A percentile compares a stretch with the other conserved stretches of the same genome.
These are phyloP conservation scores for Herpetotheres cachinnans DNA, from an alignment of 2,113 vertebrate genomes.

Conservation along the genomic window DNA sequence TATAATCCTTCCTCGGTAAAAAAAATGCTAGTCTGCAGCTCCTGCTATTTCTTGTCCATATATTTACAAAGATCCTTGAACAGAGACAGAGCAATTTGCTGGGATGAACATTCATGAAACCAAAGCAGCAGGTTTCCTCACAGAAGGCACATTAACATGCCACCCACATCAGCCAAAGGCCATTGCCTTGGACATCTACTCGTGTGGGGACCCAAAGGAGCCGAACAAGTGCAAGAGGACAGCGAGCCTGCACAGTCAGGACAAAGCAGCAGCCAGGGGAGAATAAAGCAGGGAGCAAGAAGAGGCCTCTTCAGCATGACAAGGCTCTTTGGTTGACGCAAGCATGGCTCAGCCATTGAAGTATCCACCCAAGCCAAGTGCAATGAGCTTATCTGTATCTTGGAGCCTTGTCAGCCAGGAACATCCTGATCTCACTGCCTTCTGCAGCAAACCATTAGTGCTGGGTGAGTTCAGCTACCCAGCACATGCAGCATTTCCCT, in stretches of 20 bases:
- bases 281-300: neutral
- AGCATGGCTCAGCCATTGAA: fast-evolving
- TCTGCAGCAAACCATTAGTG: neutral
- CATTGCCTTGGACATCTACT: neutral
- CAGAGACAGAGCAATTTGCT: slow-evolving; percentile 26
- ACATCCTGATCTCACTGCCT: neutral
- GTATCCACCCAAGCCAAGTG: neutral
- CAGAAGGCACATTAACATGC: neutral
- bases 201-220: neutral
- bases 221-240: neutral
- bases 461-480: neutral
- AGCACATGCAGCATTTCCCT: neutral
- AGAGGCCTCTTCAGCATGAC: neutral
- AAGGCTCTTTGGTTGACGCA: neutral
- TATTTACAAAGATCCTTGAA: slow-evolving; percentile 43
- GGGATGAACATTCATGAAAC: neutral
- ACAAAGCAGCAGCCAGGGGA: neutral
- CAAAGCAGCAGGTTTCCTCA: neutral
- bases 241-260: neutral
- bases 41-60: neutral
- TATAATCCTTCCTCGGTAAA: neutral
- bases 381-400: neutral
- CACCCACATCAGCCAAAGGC: neutral
- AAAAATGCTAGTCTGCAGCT: neutral
- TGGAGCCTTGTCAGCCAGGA: neutral